These are phyloP conservation scores for Zaprionus taronus DNA, from an alignment of 1,140 invertebrate genomes.

Conservation along the genomic window DNA sequence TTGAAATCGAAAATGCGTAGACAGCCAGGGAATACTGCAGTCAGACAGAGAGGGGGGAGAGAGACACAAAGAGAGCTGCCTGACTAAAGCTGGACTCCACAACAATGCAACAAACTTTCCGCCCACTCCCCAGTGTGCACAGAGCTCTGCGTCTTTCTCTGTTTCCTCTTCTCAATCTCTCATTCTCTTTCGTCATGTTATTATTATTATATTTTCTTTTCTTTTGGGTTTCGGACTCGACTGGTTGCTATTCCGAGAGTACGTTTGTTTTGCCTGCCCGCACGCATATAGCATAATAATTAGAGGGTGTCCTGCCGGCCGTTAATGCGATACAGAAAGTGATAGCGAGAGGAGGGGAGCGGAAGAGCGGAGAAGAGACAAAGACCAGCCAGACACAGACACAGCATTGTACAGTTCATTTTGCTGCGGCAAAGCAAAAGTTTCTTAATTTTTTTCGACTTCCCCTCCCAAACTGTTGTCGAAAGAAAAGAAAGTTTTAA, in stretches of 20 bases:
- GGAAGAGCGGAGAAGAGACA: slow-evolving; percentile 31
- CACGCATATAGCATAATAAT: slow-evolving; percentile 82
- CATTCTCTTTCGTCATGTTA: slow-evolving; percentile 38
- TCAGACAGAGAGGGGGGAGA: not conserved
- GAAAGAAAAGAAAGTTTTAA: slow-evolving; percentile 70
- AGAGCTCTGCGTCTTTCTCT: slow-evolving; percentile 30
- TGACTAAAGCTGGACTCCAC: slow-evolving; percentile 19
- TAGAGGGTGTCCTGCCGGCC: slow-evolving; percentile 71
- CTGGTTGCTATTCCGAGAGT: slow-evolving; percentile 40
- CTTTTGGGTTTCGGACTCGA: slow-evolving; percentile 19
- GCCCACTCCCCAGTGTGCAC: slow-evolving; percentile 4
- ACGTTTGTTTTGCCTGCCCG: slow-evolving; percentile 72
- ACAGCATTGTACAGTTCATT: slow-evolving; percentile 72
- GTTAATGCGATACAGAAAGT: slow-evolving; percentile 51
- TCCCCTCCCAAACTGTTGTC: slow-evolving; percentile 13
- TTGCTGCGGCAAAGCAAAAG: slow-evolving; percentile 71
- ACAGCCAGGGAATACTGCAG: slow-evolving; percentile 46
- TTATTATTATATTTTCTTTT: slow-evolving; percentile 67
- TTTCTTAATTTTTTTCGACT: slow-evolving; percentile 71
- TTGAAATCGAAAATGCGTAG: slow-evolving; percentile 80
- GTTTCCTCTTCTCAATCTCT: slow-evolving; percentile 33
- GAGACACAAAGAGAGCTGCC: not conserved
- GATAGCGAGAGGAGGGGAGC: not conserved
- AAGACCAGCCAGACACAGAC: slow-evolving; percentile 50
- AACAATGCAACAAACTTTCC: slow-evolving; percentile 55